Evolutionary conservation across 2,113 vertebrate genomes (phyloP), one percentile per base, ranked within the genome.

Genomic region (Ameiurus melas): DNA sequence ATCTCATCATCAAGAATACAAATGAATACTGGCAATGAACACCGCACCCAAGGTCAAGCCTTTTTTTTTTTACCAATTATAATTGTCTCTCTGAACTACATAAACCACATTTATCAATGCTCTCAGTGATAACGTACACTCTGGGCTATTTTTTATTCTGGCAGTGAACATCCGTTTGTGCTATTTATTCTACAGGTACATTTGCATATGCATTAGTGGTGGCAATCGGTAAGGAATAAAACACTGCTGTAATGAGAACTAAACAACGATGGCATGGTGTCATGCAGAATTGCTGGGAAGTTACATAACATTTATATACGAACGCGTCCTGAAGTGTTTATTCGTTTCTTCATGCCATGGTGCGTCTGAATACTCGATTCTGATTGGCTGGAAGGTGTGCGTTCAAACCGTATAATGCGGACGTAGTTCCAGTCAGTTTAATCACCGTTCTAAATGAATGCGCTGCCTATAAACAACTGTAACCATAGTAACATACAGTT

Each of bases 1-100:
- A 86, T 86, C 84, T 73, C 43, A 60, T 89, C 88, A 64, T 78
- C 13, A 55, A 58, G 89, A 82, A 90, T 88, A 85, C 87, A 85
- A 82, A 90, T 73, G 89, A 90, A 90, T 64, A 82, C 82, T 47
- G 39, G 73, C 73, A 47, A 47, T 77, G 39, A 87, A 83, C 51
- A 90, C 66, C 12, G 60, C 6, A 19, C 39, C 60, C 60, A 84
- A 66, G 62, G 82, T 66, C 82, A 84, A 14, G 33, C 82, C 36
- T 20, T 75, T 43, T 58, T 85, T 75, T 58, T 85, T 77, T 75
- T 19, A 39, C 53, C 53, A 36, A 33, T 53, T 85, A 73, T 57
- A 27, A 73, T 25, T 57, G 30, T 73, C 66, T 85, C 27, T 75
- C 30, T 47, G n/a, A 25, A 71, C 22, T 55, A 85, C 66, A 39